These are phyloP conservation scores for Leptinotarsa texana DNA, from an alignment of 1,140 invertebrate genomes.

Conservation along the genomic window DNA sequence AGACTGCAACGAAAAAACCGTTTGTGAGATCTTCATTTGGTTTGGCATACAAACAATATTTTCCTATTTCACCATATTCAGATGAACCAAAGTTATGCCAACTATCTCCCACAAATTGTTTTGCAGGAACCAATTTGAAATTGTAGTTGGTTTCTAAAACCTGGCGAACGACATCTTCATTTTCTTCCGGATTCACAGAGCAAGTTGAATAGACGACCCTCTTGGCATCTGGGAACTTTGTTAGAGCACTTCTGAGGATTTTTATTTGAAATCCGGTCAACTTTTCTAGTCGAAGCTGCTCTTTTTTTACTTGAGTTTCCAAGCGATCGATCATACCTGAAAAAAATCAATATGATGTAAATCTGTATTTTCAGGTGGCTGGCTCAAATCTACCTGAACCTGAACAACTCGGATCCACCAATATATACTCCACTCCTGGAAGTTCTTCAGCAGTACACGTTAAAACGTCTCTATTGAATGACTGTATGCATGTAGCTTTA, in stretches of 20 bases:
- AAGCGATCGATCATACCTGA: conserved; percentile 57
- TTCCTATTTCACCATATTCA: conserved; percentile 65
- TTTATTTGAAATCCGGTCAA: conserved; percentile 83
- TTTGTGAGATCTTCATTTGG: conserved; percentile 79
- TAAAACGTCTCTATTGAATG: conserved; percentile 74
- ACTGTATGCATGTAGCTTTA: conserved; percentile 68
- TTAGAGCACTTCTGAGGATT: conserved; percentile 83
- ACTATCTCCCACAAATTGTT: conserved; percentile 62
- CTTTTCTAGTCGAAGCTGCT: conserved; percentile 64
- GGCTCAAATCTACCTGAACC: conserved; percentile 75
- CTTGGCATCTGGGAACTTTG: conserved; percentile 79
- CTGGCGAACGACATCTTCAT: conserved; percentile 84
- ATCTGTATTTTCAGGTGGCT: no score
- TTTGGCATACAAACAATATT: conserved; percentile 77
- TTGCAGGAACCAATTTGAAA: conserved; percentile 67
- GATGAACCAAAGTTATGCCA: conserved; percentile 72
- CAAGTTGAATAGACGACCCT: conserved; percentile 94
- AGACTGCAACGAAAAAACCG: conserved; percentile 93
- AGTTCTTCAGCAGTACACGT: conserved; percentile 65
- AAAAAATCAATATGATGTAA: conserved; percentile 22
- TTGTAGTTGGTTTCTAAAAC: conserved; percentile 61
- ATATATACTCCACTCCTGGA: conserved; percentile 81
- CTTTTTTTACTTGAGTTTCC: conserved; percentile 50
- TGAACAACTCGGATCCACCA: conserved; percentile 95
- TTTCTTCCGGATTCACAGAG: conserved; percentile 87